Evolutionary conservation across 1,140 invertebrate species (phyloP).

Genomic region (Tetragnatha versicolor): DNA sequence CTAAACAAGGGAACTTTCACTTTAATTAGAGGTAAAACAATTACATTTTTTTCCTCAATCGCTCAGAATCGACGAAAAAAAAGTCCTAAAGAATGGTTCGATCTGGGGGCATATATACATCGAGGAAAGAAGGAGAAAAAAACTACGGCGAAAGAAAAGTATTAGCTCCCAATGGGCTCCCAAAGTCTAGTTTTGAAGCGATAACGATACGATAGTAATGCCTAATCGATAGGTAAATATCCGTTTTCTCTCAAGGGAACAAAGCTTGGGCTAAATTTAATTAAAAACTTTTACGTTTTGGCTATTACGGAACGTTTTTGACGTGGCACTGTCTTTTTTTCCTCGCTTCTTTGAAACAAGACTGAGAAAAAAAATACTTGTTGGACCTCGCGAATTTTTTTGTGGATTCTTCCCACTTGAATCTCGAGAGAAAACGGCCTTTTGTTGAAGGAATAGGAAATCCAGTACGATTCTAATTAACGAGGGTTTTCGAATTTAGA

Average conservation of each 20-base stretch:
- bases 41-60: conserved; percentile 38
- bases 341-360: neutral
- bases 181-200: conserved; percentile 49
- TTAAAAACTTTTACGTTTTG: conserved; percentile 43
- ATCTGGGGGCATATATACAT: conserved; percentile 1
- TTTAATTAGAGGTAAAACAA: conserved; percentile 44
- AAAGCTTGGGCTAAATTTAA: conserved; percentile 40
- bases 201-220: conserved; percentile 52
- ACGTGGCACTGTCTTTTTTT: conserved; percentile 15
- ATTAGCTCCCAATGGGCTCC: conserved; percentile 39
- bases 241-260: conserved; percentile 35
- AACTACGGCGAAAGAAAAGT: conserved; percentile 14
- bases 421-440: neutral
- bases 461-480: conserved; percentile 4
- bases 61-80: neutral
- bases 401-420: too few species aligned
- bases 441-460: neutral
- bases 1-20: conserved; percentile 27
- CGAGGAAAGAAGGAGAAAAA: conserved; percentile 8
- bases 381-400: too few species aligned
- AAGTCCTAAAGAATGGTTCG: conserved; percentile 17
- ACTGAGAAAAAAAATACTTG: conserved; percentile 4
- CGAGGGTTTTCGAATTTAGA: too few species aligned
- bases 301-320: conserved; percentile 21
- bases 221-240: conserved; percentile 51